These are phyloP conservation scores for Trichosurus vulpecula DNA, from an alignment of 2,797 vertebrate species.

Conservation along the genomic window DNA sequence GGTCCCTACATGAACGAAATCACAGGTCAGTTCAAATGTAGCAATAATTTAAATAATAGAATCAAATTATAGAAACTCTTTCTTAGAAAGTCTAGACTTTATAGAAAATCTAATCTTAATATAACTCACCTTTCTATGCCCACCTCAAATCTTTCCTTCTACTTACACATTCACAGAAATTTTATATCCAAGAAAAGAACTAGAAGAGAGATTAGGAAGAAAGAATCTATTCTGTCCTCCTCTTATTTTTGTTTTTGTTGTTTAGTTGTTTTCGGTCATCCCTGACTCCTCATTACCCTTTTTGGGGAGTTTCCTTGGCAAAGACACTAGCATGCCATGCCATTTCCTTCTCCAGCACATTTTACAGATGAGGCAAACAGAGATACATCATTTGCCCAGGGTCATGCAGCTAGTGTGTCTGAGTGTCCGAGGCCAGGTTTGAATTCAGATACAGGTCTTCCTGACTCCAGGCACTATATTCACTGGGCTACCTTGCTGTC, in stretches of 20 bases:
- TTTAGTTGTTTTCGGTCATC: not conserved
- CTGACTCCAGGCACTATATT: not conserved
- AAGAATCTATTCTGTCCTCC: not conserved
- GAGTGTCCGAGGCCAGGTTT: not conserved
- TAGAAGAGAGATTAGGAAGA: not conserved
- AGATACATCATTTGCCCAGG: not conserved
- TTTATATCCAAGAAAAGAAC: not conserved
- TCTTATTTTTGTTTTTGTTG: not conserved
- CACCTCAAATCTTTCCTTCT: not conserved
- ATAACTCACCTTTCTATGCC: not conserved
- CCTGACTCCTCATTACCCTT: not conserved
- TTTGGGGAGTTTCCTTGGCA: not conserved
- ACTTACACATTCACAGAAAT: not conserved
- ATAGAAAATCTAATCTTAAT: too few relatives aligned
- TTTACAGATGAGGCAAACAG: not conserved
- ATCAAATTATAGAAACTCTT: not conserved
- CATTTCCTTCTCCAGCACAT: not conserved
- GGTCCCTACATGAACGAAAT: not conserved
- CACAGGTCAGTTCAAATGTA: not conserved
- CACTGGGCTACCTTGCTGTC: too few relatives aligned
- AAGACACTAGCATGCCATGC: not conserved
- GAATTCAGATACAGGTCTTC: not conserved
- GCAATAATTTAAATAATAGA: not conserved
- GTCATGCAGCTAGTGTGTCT: not conserved
- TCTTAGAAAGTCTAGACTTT: too few relatives aligned